Evolutionary conservation across 2,888 invertebrate genomes (phyloP).

Genomic region (Blastobasis lacticolella): DNA sequence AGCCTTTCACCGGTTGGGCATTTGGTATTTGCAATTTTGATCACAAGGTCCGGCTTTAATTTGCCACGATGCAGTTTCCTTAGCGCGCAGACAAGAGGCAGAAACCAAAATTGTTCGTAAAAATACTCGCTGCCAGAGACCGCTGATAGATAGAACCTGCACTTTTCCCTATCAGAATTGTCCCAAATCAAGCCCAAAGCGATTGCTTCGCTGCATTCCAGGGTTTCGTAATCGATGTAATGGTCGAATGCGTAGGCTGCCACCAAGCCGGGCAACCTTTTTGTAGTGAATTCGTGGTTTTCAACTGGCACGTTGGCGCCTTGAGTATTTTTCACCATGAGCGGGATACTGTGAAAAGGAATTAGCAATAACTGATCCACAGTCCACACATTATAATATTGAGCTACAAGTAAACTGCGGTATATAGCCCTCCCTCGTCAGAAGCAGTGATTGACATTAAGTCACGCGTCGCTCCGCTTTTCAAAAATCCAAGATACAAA

Average conservation of each 20-base stretch:
- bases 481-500: no score
- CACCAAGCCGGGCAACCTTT: conserved; percentile 34
- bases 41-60: conserved; percentile 28
- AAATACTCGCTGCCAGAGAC: conserved; percentile 41
- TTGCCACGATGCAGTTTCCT: conserved; percentile 38
- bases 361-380: no score
- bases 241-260: conserved; percentile 42
- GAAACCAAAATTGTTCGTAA: conserved; percentile 35
- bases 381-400: no score
- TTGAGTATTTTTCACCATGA: conserved; percentile 32
- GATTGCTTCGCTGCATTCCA: conserved; percentile 30
- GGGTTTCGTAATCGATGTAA: conserved; percentile 25
- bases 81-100: conserved; percentile 38
- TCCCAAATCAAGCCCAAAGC: conserved; percentile 37
- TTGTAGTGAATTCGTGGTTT: conserved; percentile 39
- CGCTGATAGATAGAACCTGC: conserved; percentile 35
- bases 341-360: conserved; percentile 25
- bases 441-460: no score
- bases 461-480: no score
- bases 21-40: conserved; percentile 40
- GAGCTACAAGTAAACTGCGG: no score
- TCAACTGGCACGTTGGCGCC: conserved; percentile 28
- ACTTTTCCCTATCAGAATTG: conserved; percentile 21
- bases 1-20: conserved; percentile 29
- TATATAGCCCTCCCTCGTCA: no score